Conservation (phyloP, 2,797 vertebrate species). For the Falco peregrinus region DNA sequence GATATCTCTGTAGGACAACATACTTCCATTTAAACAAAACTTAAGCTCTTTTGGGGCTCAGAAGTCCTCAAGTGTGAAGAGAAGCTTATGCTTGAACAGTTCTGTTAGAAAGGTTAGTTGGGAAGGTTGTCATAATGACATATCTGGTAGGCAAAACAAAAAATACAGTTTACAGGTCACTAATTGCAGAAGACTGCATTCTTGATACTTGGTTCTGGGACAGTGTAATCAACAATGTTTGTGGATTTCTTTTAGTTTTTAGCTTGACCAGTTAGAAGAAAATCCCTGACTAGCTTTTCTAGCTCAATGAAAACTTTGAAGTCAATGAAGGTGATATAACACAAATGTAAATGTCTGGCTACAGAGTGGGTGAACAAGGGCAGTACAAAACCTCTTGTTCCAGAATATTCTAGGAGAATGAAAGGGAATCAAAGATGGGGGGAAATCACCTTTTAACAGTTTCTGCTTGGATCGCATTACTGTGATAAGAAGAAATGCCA, state of each 20-base stretch:
- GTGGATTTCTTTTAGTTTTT: not conserved
- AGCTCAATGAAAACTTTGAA: not conserved
- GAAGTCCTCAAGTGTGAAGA: not conserved
- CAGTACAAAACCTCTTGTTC: not conserved
- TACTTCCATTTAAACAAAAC: not conserved
- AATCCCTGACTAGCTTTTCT: not conserved
- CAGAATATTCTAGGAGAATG: not conserved
- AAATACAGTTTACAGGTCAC: not conserved
- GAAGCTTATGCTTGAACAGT: not conserved
- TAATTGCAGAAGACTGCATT: not conserved
- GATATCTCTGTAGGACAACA: not conserved
- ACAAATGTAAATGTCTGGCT: not conserved
- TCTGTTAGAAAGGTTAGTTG: not conserved
- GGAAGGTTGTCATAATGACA: not conserved
- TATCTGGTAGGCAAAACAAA: not conserved
- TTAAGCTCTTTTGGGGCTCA: not conserved
- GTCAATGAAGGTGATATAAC: not conserved
- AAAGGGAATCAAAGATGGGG: not conserved
- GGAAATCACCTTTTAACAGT: not conserved
- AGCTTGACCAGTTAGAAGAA: not conserved
- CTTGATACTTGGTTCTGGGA: not conserved
- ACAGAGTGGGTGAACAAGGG: not conserved
- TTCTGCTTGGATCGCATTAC: conserved; percentile 1
- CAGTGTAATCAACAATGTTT: not conserved
- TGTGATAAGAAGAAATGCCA: not conserved